Evolutionary conservation across 2,888 invertebrate genomes (phyloP).

Genomic region (Pogonocherus hispidulus): DNA sequence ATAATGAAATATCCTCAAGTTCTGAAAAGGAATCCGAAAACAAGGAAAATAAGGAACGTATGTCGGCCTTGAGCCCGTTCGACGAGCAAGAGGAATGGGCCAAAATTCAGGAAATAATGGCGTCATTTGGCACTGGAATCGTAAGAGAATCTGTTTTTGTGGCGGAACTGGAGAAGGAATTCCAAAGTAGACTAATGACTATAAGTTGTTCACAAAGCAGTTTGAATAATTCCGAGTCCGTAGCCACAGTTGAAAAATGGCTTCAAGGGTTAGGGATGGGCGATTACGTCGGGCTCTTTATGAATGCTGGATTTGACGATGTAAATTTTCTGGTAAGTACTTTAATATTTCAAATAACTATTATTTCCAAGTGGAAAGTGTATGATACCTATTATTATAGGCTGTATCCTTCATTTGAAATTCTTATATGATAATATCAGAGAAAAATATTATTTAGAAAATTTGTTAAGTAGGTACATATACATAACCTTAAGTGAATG

Average conservation of each 20-base stretch:
- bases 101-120: conserved; percentile 96
- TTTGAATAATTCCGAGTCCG: conserved; percentile 69
- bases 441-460: too few species aligned
- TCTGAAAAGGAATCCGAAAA: conserved; percentile 69
- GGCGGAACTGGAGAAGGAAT: conserved; percentile 84
- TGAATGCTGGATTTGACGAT: conserved; percentile 92
- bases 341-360: neutral
- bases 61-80: conserved; percentile 85
- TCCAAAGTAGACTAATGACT: conserved; percentile 81
- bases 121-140: conserved; percentile 90
- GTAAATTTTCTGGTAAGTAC: conserved; percentile 90
- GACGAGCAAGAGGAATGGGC: conserved; percentile 97
- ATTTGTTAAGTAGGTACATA: too few species aligned
- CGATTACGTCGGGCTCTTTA: conserved; percentile 87
- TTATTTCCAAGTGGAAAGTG: conserved; percentile 9
- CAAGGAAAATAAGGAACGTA: conserved; percentile 69
- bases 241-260: conserved; percentile 83
- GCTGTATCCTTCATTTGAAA: too few species aligned
- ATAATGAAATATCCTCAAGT: conserved; percentile 65
- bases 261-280: conserved; percentile 82
- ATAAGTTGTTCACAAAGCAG: conserved; percentile 73
- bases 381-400: too few species aligned
- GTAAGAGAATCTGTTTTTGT: conserved; percentile 85
- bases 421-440: too few species aligned
- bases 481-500: too few species aligned